Percentiles rank a stretch among this genome's conserved stretches.
These are phyloP conservation scores for Idris sp. DNA, from an alignment of 1,140 invertebrate species.

Conservation along the genomic window DNA sequence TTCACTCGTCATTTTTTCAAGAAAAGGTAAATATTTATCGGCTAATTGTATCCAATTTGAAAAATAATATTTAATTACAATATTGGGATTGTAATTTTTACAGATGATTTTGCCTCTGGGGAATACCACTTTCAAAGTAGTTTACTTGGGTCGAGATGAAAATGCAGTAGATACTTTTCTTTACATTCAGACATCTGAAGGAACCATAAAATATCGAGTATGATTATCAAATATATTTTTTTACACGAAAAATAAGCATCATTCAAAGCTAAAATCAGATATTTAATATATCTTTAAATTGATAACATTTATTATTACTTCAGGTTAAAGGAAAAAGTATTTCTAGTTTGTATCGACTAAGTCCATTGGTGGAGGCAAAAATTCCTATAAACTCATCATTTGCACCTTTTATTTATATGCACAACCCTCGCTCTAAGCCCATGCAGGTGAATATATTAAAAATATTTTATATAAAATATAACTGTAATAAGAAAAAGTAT, in stretches of 20 bases:
- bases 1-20: slow-evolving; percentile 95
- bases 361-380: slow-evolving; percentile 92
- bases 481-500: not conserved
- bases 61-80: too few species aligned
- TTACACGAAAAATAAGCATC: too few species aligned
- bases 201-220: slow-evolving; percentile 89
- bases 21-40: slow-evolving; percentile 84
- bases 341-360: slow-evolving; percentile 91
- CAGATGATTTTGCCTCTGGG: slow-evolving; percentile 90
- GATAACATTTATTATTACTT: slow-evolving; percentile 33
- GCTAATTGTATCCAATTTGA: not conserved
- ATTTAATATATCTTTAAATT: not conserved
- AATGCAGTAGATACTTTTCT: slow-evolving; percentile 92
- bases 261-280: too few species aligned
- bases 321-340: slow-evolving; percentile 89
- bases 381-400: slow-evolving; percentile 95
- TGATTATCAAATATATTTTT: too few species aligned
- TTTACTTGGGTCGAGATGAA: slow-evolving; percentile 94
- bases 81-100: slow-evolving; percentile 55
- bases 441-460: slow-evolving; percentile 85
- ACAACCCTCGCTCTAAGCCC: slow-evolving; percentile 93
- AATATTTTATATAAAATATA: slow-evolving; percentile 2
- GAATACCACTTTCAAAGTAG: slow-evolving; percentile 96
- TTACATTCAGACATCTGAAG: slow-evolving; percentile 95
- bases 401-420: slow-evolving; percentile 92